phyloP scores from a whole-genome alignment of 2,797 vertebrate genomes.

The Oreochromis grahami region DNA sequence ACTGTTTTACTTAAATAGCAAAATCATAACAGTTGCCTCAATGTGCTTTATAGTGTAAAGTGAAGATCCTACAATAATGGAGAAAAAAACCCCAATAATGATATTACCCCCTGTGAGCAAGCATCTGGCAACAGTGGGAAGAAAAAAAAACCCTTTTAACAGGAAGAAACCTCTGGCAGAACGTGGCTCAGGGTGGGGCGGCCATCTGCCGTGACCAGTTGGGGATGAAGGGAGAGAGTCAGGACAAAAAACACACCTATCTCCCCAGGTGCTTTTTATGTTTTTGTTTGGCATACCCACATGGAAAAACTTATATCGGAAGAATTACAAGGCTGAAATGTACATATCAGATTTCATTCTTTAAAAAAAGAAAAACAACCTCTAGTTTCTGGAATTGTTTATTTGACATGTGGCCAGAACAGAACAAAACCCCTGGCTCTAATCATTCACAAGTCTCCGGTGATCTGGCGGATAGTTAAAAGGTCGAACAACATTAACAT shows the following conservation, averaged over 20 bases:
- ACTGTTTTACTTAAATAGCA: background rate
- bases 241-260: background rate
- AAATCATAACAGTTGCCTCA: background rate
- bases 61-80: background rate
- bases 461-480: background rate
- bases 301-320: background rate
- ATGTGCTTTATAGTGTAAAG: background rate
- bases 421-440: background rate
- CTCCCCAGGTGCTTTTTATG: background rate
- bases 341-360: background rate
- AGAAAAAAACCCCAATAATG: fast-evolving
- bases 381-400: background rate
- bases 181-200: background rate
- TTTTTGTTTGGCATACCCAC: background rate
- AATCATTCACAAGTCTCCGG: background rate
- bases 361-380: background rate
- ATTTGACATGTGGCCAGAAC: background rate
- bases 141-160: background rate
- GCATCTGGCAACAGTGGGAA: background rate
- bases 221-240: background rate
- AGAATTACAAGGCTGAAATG: background rate
- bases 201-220: background rate
- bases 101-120: background rate
- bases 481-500: background rate
- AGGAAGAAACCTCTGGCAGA: background rate